phyloP scores from a whole-genome alignment of 2,113 vertebrate genomes.

The Dasyurus viverrinus region DNA sequence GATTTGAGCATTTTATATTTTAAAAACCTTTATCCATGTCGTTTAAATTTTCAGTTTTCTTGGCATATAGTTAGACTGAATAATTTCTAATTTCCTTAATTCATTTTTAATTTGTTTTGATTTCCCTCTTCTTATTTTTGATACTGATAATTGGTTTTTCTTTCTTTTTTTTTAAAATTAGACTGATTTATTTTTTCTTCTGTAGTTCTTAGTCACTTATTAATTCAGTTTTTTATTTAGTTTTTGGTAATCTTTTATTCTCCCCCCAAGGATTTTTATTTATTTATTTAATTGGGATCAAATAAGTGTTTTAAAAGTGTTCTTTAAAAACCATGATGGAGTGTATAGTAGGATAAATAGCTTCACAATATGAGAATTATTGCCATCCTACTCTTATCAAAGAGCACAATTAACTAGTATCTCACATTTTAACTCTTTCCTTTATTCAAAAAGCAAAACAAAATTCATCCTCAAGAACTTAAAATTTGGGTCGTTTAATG shows the following conservation, averaged over 20 bases:
- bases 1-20: too few relatives aligned
- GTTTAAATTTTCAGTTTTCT: too few relatives aligned
- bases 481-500: not conserved
- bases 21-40: too few relatives aligned
- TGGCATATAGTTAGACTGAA: too few relatives aligned
- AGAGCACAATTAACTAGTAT: not conserved
- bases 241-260: not conserved
- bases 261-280: not conserved
- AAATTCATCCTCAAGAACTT: not conserved
- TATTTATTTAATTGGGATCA: not conserved
- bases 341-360: not conserved
- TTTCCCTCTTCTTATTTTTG: too few relatives aligned
- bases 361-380: not conserved
- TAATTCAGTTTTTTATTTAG: not conserved
- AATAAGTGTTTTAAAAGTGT: not conserved
- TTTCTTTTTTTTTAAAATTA: too few relatives aligned
- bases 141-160: too few relatives aligned
- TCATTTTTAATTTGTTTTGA: too few relatives aligned
- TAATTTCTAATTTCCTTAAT: too few relatives aligned
- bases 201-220: not conserved
- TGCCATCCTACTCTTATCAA: not conserved
- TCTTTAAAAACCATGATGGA: not conserved
- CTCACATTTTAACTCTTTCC: not conserved
- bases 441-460: not conserved
- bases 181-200: not conserved